Evolutionary conservation across 2,888 invertebrate species (phyloP).

Genomic region (Miltochrista miniata): DNA sequence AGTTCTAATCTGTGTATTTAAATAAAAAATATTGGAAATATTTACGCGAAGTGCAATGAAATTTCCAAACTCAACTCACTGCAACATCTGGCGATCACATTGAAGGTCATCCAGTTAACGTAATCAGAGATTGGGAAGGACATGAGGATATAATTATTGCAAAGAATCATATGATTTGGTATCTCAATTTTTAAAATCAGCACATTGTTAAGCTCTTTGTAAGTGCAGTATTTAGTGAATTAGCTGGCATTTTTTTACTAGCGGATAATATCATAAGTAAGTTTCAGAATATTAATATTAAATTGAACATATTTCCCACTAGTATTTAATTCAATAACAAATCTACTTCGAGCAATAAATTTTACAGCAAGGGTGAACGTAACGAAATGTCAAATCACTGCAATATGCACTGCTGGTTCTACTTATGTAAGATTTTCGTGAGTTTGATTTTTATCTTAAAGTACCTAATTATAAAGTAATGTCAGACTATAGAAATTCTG

Average conservation of each 20-base stretch:
- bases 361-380: constrained; percentile 49
- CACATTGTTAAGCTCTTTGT: too few relatives aligned
- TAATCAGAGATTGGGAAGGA: constrained; percentile 48
- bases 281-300: too few relatives aligned
- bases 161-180: constrained; percentile 34
- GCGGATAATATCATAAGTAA: too few relatives aligned
- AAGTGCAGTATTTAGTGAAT: too few relatives aligned
- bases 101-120: constrained; percentile 50
- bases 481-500: constrained; percentile 13
- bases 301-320: too few relatives aligned
- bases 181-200: constrained; percentile 32
- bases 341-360: constrained; percentile 45
- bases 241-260: too few relatives aligned
- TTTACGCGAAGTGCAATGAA: too few relatives aligned
- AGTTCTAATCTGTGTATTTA: neutral
- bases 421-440: constrained; percentile 37
- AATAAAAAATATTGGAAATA: too few relatives aligned
- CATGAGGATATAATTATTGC: constrained; percentile 44
- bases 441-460: constrained; percentile 35
- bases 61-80: constrained; percentile 4
- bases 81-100: constrained; percentile 39
- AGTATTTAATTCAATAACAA: too few relatives aligned
- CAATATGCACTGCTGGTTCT: constrained; percentile 29
- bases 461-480: constrained; percentile 21
- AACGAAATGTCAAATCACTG: constrained; percentile 42